Base-by-base conservation (phyloP, 1,140 invertebrate genomes). In the Pseudomyrmex flavicornis region DNA sequence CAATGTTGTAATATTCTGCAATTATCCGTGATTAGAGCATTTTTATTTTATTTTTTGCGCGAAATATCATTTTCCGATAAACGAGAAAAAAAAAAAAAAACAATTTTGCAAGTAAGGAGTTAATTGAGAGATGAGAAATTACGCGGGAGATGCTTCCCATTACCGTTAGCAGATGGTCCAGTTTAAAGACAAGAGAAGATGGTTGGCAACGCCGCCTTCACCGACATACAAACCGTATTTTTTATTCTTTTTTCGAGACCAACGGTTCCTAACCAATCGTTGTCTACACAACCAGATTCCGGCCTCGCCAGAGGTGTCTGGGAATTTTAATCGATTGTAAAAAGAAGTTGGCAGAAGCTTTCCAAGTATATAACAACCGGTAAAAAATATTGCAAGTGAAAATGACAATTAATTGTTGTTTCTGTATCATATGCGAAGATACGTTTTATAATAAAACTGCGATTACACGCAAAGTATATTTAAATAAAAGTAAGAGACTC, bases 81-180 rank as follows among this genome's bases (percentile, higher is more conserved):
- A 17, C 54, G 62, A 65, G 62, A 65, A 35, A 5, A 35, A 35
- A 35, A 35, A 35, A 35, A 35, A 35, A 35, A 4, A 35, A 35
- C 5, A 35, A 72, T 80, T 48, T 3, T 35, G 22, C 54, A 26
- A 54, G 12, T 50, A n/a, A 12, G 3, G n/a, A n/a, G 12, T 80
- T 80, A 80, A 80, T 80, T 72, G 66, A 80, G 44, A 80, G 66
- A 80, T 80, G 54, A 80, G 54, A 72, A 80, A 80, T 80, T 80
- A 80, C 46, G 54, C 52, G 44, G 35, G 54, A 79, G 22, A 61
- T 77, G 65, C 48, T 82, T 5, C 17, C 62, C 70, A 48, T 35
- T 74, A 79, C 75, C 79, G 61, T 83, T 73, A 85, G 62, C 68
- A 9, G 61, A 5, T 83, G 59, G 66, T 85, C 75, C 82, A 77